Evolutionary conservation across 2,797 vertebrate genomes (phyloP), one percentile per base, ranked within the genome.

Genomic region (Karalla daura): DNA sequence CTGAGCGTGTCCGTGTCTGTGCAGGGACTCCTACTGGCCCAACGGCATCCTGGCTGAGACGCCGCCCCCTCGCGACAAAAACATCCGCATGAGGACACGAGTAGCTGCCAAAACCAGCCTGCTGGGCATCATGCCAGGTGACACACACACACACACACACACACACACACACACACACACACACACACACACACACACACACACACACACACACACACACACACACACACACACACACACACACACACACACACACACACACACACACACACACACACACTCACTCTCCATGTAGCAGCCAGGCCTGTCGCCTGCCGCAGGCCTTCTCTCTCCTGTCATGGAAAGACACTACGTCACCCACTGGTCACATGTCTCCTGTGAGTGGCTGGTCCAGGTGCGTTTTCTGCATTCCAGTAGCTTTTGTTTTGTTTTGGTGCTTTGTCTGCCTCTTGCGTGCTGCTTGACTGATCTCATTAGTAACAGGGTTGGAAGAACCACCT

Each of bases 21-120:
- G 5, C 86, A 99, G 98, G 91, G 98, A 99, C 67, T 96, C 98
- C 24, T 98, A 98, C 87, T 99, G 98, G 98, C 98, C 98, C 36
- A 99, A 98, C 0, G 98, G 98, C 35, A 99, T 99, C 88, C 93
- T 99, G 88, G 98, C 98, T 13, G 98, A 99, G 85, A 90, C 93
- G n/a, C 89, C 94, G 39, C 96, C 96, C 1, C 94, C 90, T 52
- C 93, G 98, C 85, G 97, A 99, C 91, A 96, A 96, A 90, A 95
- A 86, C 87, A 95, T 96, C 74, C 95, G 96, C 84, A 99, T 99
- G 98, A 95, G 96, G 90, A 98, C 98, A 30, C 94, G 96, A 90
- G 93, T 99, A 45, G 96, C 98, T 46, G 97, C 96, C 71, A 99
- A 99, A 88, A 99, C 98, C 33, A 98, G 95, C 78, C 90, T 99